phyloP scores from a whole-genome alignment of 2,888 invertebrate genomes.

The Cyaniris semiargus region DNA sequence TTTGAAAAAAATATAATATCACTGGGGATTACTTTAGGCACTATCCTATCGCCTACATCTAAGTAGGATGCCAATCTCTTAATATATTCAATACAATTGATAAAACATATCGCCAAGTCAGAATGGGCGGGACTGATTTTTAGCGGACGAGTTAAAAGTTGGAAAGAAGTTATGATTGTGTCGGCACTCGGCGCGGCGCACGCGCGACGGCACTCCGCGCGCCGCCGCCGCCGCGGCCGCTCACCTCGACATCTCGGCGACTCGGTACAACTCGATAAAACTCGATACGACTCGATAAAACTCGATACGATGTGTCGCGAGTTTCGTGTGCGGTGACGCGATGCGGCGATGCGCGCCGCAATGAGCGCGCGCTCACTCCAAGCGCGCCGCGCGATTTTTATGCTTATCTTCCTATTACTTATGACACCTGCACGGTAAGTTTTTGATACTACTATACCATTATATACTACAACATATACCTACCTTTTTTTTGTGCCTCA shows the following conservation, averaged over 20 bases:
- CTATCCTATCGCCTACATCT: no score
- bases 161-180: slow-evolving; percentile 42
- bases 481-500: no score
- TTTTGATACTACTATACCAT: neutral
- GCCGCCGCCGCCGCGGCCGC: slow-evolving; percentile 62
- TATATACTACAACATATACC: no score
- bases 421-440: slow-evolving; percentile 67
- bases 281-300: neutral
- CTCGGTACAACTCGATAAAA: slow-evolving; percentile 28
- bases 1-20: no score
- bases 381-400: slow-evolving; percentile 47
- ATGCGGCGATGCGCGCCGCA: slow-evolving; percentile 36
- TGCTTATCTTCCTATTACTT: slow-evolving; percentile 54
- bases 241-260: slow-evolving; percentile 48
- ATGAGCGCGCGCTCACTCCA: slow-evolving; percentile 45
- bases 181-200: slow-evolving; percentile 59
- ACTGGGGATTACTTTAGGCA: neutral
- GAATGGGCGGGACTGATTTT: slow-evolving; percentile 43
- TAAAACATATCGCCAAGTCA: neutral
- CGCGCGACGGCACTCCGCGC: slow-evolving; percentile 72
- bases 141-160: slow-evolving; percentile 42
- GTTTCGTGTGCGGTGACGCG: neutral
- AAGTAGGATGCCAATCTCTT: no score
- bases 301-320: slow-evolving; percentile 6
- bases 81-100: neutral